Base-by-base conservation (phyloP, 1,140 invertebrate species). In the Drosophila prosaltans region DNA sequence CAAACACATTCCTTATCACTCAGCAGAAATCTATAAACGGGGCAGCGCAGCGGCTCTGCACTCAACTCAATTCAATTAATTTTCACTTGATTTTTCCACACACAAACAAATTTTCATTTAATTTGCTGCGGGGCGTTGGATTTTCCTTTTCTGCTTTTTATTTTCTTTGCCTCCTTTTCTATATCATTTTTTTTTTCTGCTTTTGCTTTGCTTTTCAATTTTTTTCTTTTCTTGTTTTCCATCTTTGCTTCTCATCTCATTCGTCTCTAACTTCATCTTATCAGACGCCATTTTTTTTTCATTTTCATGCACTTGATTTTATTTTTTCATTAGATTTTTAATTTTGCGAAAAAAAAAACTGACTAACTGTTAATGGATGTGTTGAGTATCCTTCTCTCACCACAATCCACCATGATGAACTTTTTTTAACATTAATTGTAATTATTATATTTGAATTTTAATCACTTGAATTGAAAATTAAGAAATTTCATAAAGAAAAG, bases 31-130 rank as follows among this genome's bases (percentile, higher is more conserved):
- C 83, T 74, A 86, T 79, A 74, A 80, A 78, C 80, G 72, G 21
- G 65, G 69, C 73, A 68, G 69, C 76, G 36, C 30, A 76, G 39
- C 72, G 64, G 66, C 66, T 80, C 84, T 82, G 83, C 84, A 88
- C 84, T 89, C 84, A 86, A 91, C 90, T 91, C 90, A 81, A 91
- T 91, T 91, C 90, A 91, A 91, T 91, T 91, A 91, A 91, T 91
- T 91, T 91, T 91, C 90, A 90, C 90, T 91, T 91, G 90, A 88
- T 90, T 91, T 90, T 88, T 88, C 83, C 77, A 88, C 83, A 88
- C 83, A 88, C 83, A 88, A 88, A 88, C 83, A 88, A 88, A 88
- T 88, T 88, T 88, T 88, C 83, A 88, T 88, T 88, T 88, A 88
- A 88, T 88, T 89, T 88, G 76, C 83, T 88, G 80, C 80, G 68